These are phyloP conservation scores for Harpalus rubripes DNA, from an alignment of 2,888 invertebrate species.

Conservation along the genomic window DNA sequence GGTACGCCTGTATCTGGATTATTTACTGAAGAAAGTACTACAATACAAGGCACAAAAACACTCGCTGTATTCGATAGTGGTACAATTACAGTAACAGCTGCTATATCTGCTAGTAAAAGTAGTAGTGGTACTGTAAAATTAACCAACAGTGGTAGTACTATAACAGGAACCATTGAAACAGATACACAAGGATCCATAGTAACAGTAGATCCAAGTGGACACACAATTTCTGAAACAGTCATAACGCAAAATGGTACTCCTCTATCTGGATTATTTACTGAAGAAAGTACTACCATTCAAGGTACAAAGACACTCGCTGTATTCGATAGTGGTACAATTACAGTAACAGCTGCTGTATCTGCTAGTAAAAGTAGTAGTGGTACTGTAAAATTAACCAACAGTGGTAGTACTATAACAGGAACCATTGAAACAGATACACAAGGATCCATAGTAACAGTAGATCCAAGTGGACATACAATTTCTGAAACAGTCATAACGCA, in stretches of 20 bases:
- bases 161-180: constrained; percentile 2
- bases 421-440: not conserved
- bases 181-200: not conserved
- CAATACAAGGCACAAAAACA: not conserved
- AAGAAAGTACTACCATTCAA: not conserved
- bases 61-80: not conserved
- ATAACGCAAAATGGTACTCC: not conserved
- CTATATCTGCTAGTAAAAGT: too few relatives aligned
- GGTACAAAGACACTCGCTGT: not conserved
- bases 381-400: not conserved
- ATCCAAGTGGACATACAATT: not conserved
- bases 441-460: not conserved
- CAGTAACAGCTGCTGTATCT: too few relatives aligned
- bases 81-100: not conserved
- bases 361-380: too few relatives aligned
- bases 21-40: not conserved
- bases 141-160: not conserved
- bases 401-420: not conserved
- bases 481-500: too few relatives aligned
- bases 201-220: not conserved
- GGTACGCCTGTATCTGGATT: not conserved
- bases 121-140: not conserved
- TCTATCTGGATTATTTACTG: not conserved
- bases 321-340: not conserved
- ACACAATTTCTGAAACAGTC: not conserved